Evolutionary conservation across 1,140 invertebrate species (phyloP).

Genomic region (Euglossa dilemma): DNA sequence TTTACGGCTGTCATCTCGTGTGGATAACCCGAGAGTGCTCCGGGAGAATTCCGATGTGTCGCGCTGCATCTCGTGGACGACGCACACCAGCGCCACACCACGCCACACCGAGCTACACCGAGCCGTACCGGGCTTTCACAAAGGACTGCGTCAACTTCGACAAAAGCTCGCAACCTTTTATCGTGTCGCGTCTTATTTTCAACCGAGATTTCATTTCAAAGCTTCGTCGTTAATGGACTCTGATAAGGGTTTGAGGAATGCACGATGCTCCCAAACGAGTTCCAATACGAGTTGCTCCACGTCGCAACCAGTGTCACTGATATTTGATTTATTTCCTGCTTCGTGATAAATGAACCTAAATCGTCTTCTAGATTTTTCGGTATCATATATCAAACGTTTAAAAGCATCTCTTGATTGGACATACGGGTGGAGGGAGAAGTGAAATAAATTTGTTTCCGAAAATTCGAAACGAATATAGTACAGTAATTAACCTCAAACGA

Average conservation of each 20-base stretch:
- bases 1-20: slow-evolving; percentile 66
- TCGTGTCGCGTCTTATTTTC: slow-evolving; percentile 23
- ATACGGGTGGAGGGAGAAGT: not conserved
- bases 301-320: not conserved
- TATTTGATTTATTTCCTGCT: slow-evolving; percentile 7
- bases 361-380: not conserved
- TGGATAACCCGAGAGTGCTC: slow-evolving; percentile 55
- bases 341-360: not conserved
- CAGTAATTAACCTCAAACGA: too few relatives aligned
- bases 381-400: not conserved
- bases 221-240: slow-evolving; percentile 45
- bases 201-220: slow-evolving; percentile 32
- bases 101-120: not conserved
- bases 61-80: not conserved
- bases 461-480: too few relatives aligned
- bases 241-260: slow-evolving; percentile 41
- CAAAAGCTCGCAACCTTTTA: slow-evolving; percentile 56
- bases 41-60: not conserved
- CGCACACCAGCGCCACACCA: not conserved
- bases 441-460: too few relatives aligned
- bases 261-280: not conserved
- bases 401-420: not conserved
- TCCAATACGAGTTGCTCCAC: not conserved
- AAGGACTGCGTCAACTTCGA: slow-evolving; percentile 14
- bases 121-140: not conserved